Evolutionary conservation across 2,888 invertebrate genomes (phyloP), one percentile per base, ranked within the genome.

Genomic region (Chrysolina oricalcia): DNA sequence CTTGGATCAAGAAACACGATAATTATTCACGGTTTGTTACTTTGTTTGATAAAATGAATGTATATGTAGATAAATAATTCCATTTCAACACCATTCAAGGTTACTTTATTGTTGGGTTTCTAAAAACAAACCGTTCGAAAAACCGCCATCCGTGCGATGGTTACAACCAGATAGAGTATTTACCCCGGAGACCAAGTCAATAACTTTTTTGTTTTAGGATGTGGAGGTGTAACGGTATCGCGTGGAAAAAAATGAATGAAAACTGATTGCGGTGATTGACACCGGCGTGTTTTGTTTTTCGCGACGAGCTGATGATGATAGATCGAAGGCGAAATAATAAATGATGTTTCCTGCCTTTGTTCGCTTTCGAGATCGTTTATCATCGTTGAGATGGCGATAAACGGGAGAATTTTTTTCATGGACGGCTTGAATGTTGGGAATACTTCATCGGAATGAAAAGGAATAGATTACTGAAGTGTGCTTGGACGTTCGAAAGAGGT

Each of bases 91-190:
- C 23, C 69, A 71, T 62, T 71, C 74, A 74, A 74, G 74, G 74
- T 71, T 74, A 35, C 46, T 71, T 71, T 66, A 74, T 74, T 74
- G 71, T 74, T 50, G 46, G 27, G 67, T 74, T 74, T 74, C 71
- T 74, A 70, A 74, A 74, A 74, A 71, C 62, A 50, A 74, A 65
- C 74, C 70, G 48, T 73, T 62, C 40, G 43, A 21, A 43, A 69
- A 64, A 69, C 19, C 73, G 69, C 43, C 69, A 69, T 62, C 41
- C 73, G 69, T 69, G 53, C 46, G 27, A 70, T 59, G 43, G 48
- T 13, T 27, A 6, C 11, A 27, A 35, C 35, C 15, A 35, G n/a
- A 59, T 59, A 59, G 59, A n/a, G n/a, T 27, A 35, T 59, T 71
- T 35, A 59, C 59, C 59, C 59, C 59, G 59, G n/a, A 35, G 59